Evolutionary conservation across 2,888 invertebrate genomes (phyloP), one percentile per base, ranked within the genome.

Genomic region (Hofmannophila pseudospretella): DNA sequence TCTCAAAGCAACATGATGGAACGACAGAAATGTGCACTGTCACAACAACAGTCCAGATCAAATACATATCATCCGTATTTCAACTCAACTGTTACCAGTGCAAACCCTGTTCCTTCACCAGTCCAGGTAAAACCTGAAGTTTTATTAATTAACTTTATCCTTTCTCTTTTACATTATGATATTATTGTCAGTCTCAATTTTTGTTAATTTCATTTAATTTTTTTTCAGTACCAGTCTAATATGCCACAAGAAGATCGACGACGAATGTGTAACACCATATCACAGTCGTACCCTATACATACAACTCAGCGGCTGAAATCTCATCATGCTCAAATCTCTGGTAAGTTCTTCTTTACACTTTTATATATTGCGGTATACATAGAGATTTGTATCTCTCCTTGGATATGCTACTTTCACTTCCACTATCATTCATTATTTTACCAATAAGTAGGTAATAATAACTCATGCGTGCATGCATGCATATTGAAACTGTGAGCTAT

Each of bases 261-360:
- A n/a, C 23, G 3, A n/a, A 4, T 23, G 23, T n/a, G 3, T 4
- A n/a, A 2, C 8, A n/a, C n/a, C 23, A n/a, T 23, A n/a, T 23
- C n/a, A n/a, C 7, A 23, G 1, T 2, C 8, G n/a, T n/a, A 23
- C n/a, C n/a, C 8, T 23, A n/a, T n/a, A 23, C 4, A 8, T n/a
- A 23, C 8, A n/a, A 7, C 8, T 23, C 7, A n/a, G 4, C 2
- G 8, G 8, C 3, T n/a, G n/a, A 23, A 4, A 23, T n/a, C 23
- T 23, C 23, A 23, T 36, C 42, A 28, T 10, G 54, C 54, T 7
- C 53, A 51, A 9, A 59, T 57, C 2, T 47, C 44, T 14, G 34
- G 65, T 65, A 51, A 58, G 64, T 52, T n/a, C 3, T 16, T 4
- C n/a, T 4, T 16, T 16, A 16, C 5, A 16, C 5, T 16, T 3